Evolutionary conservation across 2,113 vertebrate species (phyloP).

Genomic region (Electrona antarctica): DNA sequence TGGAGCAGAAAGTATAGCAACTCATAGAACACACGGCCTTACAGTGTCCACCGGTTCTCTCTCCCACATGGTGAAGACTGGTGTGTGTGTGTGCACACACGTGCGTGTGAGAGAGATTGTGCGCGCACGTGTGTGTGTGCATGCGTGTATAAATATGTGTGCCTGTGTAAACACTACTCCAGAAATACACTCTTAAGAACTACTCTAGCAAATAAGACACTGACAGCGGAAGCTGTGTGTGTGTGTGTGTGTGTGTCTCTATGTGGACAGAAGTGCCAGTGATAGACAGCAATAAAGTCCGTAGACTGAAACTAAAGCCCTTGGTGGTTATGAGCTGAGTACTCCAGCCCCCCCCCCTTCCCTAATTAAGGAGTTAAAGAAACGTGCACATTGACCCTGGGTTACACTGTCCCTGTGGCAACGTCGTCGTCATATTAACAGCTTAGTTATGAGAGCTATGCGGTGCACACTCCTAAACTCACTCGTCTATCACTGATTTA

Average conservation of each 20-base stretch:
- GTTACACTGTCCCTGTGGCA: slow-evolving; percentile 41
- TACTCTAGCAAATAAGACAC: too few species aligned
- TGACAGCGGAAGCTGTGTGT: not conserved
- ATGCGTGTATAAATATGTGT: not conserved
- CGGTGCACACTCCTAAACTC: slow-evolving; percentile 43
- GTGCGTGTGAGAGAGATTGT: slow-evolving; percentile 8
- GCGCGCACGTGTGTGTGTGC: slow-evolving; percentile 11
- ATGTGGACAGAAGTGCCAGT: slow-evolving; percentile 32
- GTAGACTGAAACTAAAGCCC: slow-evolving; percentile 31
- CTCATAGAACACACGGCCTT: slow-evolving; percentile 23
- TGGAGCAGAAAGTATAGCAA: slow-evolving; percentile 52
- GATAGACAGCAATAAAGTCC: not conserved
- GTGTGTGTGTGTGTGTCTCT: slow-evolving; percentile 1
- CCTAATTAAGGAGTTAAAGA: slow-evolving; percentile 47
- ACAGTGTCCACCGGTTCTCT: slow-evolving; percentile 8
- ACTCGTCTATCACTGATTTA: slow-evolving; percentile 42
- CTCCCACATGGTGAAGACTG: slow-evolving; percentile 18
- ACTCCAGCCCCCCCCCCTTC: slow-evolving; percentile 1
- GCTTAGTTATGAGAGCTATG: slow-evolving; percentile 33
- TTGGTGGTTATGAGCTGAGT: slow-evolving; percentile 23
- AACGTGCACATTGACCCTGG: slow-evolving; percentile 8
- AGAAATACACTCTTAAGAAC: too few species aligned
- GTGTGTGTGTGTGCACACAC: slow-evolving; percentile 7
- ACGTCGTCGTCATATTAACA: slow-evolving; percentile 40
- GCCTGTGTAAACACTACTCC: not conserved